Evolutionary conservation across 2,888 invertebrate species (phyloP), one percentile per base, ranked within the genome.

Genomic region (Drosophila kambysellisi): DNA sequence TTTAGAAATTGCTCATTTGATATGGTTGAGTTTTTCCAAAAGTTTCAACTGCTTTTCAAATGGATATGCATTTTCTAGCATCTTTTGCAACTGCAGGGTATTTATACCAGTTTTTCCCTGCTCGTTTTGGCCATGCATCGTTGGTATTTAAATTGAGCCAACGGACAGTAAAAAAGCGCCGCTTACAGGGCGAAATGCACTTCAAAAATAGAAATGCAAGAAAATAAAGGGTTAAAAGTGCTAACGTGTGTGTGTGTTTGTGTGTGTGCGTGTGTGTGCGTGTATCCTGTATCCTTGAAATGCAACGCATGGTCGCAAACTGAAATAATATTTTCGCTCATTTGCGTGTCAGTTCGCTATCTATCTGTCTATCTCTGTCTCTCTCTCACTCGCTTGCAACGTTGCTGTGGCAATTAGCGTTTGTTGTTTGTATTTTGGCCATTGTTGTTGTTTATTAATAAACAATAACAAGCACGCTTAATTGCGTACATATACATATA

Each of bases 71-170:
- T 35, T 50, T 15, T 35, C 32, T 37, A 6, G n/a, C 30, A 15
- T 15, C 15, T 30, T 9, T 32, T 25, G n/a, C n/a, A 41, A 12
- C 39, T 65, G 25, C 62, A 82, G 78, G 79, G 78, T 82, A 78
- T 78, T 58, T 43, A 37, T 61, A 61, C 61, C 60, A 64, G 64
- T 68, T 74, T 15, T 39, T 39, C 64, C 60, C 64, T 75, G 70
- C 56, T 63, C 79, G 59, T 85, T 85, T 89, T 37, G 88, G 87
- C 83, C 74, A 87, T 91, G 87, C 91, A 78, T 91, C 90, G 90
- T 52, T 91, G 91, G 74, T 89, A 90, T 86, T 86, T 90, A 86
- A 86, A 86, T 90, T 86, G 72, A 86, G 88, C 73, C 90, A 83
- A 72, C 79, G 90, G 84, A 78, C 87, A 90, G 87, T 76, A 63